These are phyloP conservation scores for Clunio marinus DNA, from an alignment of 2,888 invertebrate species.

Conservation along the genomic window DNA sequence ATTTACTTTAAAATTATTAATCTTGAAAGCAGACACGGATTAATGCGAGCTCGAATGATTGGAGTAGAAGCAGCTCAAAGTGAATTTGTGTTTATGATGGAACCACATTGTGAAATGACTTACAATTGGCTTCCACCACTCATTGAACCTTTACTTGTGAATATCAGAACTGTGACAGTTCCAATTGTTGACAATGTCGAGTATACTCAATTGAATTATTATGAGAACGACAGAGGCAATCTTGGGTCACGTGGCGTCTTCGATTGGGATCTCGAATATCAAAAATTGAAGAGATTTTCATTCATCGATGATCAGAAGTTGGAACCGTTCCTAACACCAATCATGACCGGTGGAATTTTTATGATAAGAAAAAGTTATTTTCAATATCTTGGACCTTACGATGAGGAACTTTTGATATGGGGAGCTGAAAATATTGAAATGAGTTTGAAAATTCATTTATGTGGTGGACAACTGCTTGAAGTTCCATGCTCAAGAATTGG, in stretches of 20 bases:
- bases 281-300: conserved; percentile 56
- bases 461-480: conserved; percentile 66
- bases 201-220: not conserved
- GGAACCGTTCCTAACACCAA: conserved; percentile 72
- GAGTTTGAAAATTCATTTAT: conserved; percentile 74
- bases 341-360: conserved; percentile 95
- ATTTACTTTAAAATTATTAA: conserved; percentile 11
- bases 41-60: conserved; percentile 12
- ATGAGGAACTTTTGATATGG: conserved; percentile 63
- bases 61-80: conserved; percentile 5
- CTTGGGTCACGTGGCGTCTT: conserved; percentile 9
- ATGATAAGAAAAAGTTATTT: conserved; percentile 81
- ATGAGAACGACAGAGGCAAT: conserved; percentile 17
- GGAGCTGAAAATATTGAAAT: conserved; percentile 81
- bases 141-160: not conserved
- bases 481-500: conserved; percentile 71
- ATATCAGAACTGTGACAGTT: conserved; percentile 44
- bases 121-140: conserved; percentile 31
- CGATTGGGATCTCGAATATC: conserved; percentile 17
- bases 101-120: conserved; percentile 24
- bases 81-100: conserved; percentile 19
- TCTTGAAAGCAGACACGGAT: not conserved
- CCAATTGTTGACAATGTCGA: conserved; percentile 41
- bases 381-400: conserved; percentile 75
- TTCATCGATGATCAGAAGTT: conserved; percentile 59